Base-by-base conservation (phyloP, 2,113 vertebrate species). In the Salminus brasiliensis region DNA sequence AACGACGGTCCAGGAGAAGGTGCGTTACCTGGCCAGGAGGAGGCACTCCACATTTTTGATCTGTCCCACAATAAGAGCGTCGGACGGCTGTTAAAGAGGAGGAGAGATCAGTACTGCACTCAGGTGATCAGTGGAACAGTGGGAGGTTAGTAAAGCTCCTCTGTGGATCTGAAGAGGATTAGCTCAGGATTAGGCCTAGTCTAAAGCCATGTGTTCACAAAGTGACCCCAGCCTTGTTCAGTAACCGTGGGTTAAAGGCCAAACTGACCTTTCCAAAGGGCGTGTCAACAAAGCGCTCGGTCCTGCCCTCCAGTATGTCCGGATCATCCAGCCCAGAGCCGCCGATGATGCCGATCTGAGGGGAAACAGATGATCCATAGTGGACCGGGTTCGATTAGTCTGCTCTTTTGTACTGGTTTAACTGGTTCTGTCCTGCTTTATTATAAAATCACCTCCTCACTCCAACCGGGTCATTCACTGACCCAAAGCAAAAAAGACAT, bases 21-120 rank as follows among this genome's bases (percentile, higher is more conserved):
- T 3, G 1, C 12, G 7, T 91, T 93, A 99, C 97, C 98, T 96
- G 86, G 96, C 95, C 55, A 99, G 93, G 11, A 99, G 95, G 23
- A 98, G 95, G 83, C 98, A 99, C 13, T 98, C 95, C 70, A 99
- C 95, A 43, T 97, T 96, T 91, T 98, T 97, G 41, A 99, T 99
- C 90, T 96, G 98, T 83, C 98, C 97, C 88, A 97, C 80, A 83
- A 99, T 95, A 82, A 99, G 90, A 49, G 95, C 96, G 89, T 99
- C 98, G 0, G 98, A 99, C 0, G 97, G 98, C 96, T 99, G 85
- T 86, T 6, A 91, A 71, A 1, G 77, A 79, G 18, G 82, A 76
- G 73, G 12, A 0, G 16, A 63, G 13, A 27, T n/a, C n/a, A n/a
- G n/a, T n/a, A n/a, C n/a, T n/a, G n/a, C n/a, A n/a, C 7, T 43